Evolutionary conservation across 2,888 invertebrate genomes (phyloP).

Genomic region (Polyommatus icarus): DNA sequence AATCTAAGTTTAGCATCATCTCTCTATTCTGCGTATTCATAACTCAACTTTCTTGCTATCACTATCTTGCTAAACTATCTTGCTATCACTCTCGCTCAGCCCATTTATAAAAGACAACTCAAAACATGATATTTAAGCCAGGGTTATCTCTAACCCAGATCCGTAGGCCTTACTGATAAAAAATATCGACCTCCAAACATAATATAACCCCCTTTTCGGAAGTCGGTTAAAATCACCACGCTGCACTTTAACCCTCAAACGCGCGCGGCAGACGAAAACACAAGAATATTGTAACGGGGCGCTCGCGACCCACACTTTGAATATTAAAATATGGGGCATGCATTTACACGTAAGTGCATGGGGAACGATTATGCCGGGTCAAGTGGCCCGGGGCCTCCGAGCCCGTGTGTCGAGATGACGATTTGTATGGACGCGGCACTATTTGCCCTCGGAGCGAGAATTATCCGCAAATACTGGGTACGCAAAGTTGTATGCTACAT

Average conservation of each 20-base stretch:
- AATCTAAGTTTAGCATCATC: not conserved
- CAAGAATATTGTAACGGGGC: not conserved
- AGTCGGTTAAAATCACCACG: not conserved
- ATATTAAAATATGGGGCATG: constrained; percentile 31
- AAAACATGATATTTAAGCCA: not conserved
- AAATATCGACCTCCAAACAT: not conserved
- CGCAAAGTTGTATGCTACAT: not conserved
- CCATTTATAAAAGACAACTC: not conserved
- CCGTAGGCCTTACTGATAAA: not conserved
- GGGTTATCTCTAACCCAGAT: not conserved
- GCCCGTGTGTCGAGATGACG: constrained; percentile 14
- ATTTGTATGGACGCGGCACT: not conserved
- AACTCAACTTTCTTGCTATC: no score
- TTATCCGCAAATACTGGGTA: not conserved
- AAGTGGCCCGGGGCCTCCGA: constrained; percentile 19
- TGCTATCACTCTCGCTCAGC: no score
- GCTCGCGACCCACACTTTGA: not conserved
- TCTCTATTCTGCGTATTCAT: not conserved
- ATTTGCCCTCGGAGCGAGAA: constrained; percentile 20
- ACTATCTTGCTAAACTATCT: no score
- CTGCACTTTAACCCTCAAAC: not conserved
- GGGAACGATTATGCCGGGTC: constrained; percentile 25
- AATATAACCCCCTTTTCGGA: not conserved
- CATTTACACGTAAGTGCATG: constrained; percentile 28
- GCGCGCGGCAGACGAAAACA: not conserved